A percentile compares a stretch with the other conserved stretches of the same genome.
Evolutionary conservation across 2,888 invertebrate species (phyloP).

Genomic region (Lithosia quadra): DNA sequence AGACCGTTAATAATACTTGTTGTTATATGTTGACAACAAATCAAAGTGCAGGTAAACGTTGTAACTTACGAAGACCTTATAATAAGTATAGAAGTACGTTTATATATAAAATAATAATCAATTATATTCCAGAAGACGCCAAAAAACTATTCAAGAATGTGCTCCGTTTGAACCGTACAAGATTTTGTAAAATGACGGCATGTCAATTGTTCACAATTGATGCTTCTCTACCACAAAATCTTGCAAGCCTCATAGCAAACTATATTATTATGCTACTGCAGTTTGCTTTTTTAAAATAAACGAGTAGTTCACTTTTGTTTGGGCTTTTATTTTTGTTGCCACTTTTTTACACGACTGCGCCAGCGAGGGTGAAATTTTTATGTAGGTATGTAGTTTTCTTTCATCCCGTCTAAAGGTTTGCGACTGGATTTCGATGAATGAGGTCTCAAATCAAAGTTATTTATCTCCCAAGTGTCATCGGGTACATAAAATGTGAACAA

Average conservation of each 20-base stretch:
- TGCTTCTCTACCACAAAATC: conserved; percentile 12
- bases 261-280: conserved; percentile 17
- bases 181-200: conserved; percentile 14
- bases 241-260: conserved; percentile 3
- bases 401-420: too few species aligned
- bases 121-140: conserved; percentile 3
- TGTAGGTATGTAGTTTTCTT: too few species aligned
- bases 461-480: too few species aligned
- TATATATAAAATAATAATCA: neutral
- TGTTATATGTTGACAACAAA: conserved; percentile 1
- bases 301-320: neutral
- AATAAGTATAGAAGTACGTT: too few species aligned
- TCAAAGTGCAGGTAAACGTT: conserved; percentile 10
- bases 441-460: too few species aligned
- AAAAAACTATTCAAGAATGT: conserved; percentile 16
- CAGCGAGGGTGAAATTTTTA: too few species aligned
- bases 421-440: too few species aligned
- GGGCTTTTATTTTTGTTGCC: neutral
- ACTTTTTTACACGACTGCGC: too few species aligned
- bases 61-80: neutral
- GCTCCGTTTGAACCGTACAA: conserved; percentile 4
- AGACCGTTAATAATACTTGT: conserved; percentile 13
- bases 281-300: conserved; percentile 13
- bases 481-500: too few species aligned
- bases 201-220: conserved; percentile 12